A percentile compares a stretch with the other conserved stretches of the same genome.
phyloP scores from a whole-genome alignment of 2,113 vertebrate genomes.

The Amia ocellicauda region DNA sequence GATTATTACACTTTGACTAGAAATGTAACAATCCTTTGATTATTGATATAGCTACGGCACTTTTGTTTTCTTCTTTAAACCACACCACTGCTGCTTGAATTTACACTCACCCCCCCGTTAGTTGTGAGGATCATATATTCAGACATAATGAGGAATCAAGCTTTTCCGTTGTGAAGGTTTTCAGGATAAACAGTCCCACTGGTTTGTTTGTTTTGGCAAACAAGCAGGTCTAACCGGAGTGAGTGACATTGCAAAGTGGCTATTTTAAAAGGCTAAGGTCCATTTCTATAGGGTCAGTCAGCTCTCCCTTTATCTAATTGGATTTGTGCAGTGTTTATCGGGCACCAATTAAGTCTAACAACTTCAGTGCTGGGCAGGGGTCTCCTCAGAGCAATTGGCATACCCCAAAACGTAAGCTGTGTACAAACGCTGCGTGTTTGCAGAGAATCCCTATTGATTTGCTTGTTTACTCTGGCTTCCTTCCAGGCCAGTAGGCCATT shows the following conservation, averaged over 20 bases:
- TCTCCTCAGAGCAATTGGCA: constrained; percentile 39
- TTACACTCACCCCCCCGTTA: too few relatives aligned
- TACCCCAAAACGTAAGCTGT: constrained; percentile 33
- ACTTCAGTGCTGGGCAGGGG: constrained; percentile 9
- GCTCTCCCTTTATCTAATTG: constrained; percentile 35
- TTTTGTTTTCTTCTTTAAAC: too few relatives aligned
- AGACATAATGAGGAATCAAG: not conserved
- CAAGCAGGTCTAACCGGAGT: not conserved
- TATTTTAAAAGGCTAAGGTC: constrained; percentile 23
- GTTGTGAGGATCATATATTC: not conserved
- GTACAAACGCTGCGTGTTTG: constrained; percentile 52
- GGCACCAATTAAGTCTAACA: constrained; percentile 32
- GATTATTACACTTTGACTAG: too few relatives aligned
- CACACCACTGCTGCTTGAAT: too few relatives aligned
- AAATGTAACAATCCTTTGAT: too few relatives aligned
- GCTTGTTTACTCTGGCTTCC: constrained; percentile 54
- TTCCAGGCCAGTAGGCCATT: constrained; percentile 49
- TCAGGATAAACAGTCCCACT: not conserved
- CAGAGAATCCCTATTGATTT: constrained; percentile 46
- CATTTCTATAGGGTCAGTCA: constrained; percentile 34
- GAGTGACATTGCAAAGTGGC: not conserved
- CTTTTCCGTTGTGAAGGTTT: not conserved
- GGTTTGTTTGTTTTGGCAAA: not conserved
- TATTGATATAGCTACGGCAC: too few relatives aligned
- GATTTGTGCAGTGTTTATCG: constrained; percentile 33